phyloP scores from a whole-genome alignment of 2,888 invertebrate genomes.

The Agrotis puta region DNA sequence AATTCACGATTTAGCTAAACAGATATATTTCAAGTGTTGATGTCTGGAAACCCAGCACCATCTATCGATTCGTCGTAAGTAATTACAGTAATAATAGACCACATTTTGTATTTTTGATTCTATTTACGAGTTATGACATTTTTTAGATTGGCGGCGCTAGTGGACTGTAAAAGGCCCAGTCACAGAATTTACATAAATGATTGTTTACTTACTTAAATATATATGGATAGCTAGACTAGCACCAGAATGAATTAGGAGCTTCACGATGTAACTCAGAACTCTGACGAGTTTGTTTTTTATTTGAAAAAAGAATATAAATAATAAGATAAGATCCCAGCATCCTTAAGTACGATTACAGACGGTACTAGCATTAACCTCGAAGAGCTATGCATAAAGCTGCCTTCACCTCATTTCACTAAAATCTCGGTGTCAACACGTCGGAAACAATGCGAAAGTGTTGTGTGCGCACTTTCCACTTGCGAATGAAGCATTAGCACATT shows the following conservation, averaged over 20 bases:
- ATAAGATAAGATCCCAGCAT: not conserved
- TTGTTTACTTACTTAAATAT: too few relatives aligned
- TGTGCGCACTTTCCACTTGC: slow-evolving; percentile 57
- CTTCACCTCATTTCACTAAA: slow-evolving; percentile 48
- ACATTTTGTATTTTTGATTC: too few relatives aligned
- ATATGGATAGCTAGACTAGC: too few relatives aligned
- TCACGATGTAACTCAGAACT: not conserved
- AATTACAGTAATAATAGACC: too few relatives aligned
- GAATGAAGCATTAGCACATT: slow-evolving; percentile 37
- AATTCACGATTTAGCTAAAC: too few relatives aligned
- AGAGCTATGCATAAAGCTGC: slow-evolving; percentile 9
- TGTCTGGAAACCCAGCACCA: too few relatives aligned
- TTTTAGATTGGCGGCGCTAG: too few relatives aligned
- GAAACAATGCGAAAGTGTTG: slow-evolving; percentile 54
- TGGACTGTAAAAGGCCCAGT: too few relatives aligned
- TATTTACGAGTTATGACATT: too few relatives aligned
- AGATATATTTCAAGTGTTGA: too few relatives aligned
- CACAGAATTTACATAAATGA: too few relatives aligned
- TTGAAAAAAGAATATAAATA: not conserved
- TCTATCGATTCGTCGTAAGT: too few relatives aligned
- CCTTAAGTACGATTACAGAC: not conserved
- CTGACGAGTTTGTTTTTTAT: not conserved
- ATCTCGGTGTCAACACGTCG: slow-evolving; percentile 28
- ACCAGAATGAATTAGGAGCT: not conserved
- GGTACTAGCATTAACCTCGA: not conserved